Conservation (phyloP, 2,113 vertebrate species). For the Bujurquina vittata region DNA sequence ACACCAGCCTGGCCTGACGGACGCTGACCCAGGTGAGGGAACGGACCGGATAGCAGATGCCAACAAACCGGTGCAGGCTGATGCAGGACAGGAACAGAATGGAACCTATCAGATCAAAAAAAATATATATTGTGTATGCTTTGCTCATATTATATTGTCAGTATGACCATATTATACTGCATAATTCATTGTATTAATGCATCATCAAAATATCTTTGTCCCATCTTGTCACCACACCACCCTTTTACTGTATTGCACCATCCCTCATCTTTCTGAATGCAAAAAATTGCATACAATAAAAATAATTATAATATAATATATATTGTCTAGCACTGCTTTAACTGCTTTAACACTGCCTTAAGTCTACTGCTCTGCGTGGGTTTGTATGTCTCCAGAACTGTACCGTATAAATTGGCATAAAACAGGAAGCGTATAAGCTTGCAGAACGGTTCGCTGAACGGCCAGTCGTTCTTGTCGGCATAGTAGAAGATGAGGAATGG, state of each 20-base stretch:
- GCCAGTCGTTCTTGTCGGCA: slow-evolving; percentile 90
- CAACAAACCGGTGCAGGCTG: slow-evolving; percentile 92
- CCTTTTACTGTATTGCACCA: too few species aligned
- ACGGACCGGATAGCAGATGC: slow-evolving; percentile 88
- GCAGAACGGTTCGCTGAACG: slow-evolving; percentile 88
- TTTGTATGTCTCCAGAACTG: slow-evolving; percentile 1
- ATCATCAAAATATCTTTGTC: not conserved
- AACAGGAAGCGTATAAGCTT: slow-evolving; percentile 96
- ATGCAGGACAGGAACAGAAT: slow-evolving; percentile 97
- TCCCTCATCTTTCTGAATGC: too few species aligned
- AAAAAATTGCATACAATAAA: not conserved
- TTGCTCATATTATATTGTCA: not conserved
- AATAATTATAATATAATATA: too few species aligned
- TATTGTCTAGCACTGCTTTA: not conserved
- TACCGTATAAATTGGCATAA: slow-evolving; percentile 96
- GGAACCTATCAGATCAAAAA: slow-evolving; percentile 54
- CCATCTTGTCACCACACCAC: too few species aligned
- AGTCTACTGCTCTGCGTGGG: not conserved
- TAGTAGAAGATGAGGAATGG: slow-evolving; percentile 96
- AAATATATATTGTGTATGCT: not conserved
- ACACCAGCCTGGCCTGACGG: slow-evolving; percentile 84
- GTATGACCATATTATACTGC: not conserved
- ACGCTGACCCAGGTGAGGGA: slow-evolving; percentile 88
- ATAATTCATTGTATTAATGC: not conserved
- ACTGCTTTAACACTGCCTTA: too few species aligned